A percentile compares a stretch with the other conserved stretches of the same genome.
phyloP scores from a whole-genome alignment of 2,888 invertebrate genomes.

The Cantharis nigra region DNA sequence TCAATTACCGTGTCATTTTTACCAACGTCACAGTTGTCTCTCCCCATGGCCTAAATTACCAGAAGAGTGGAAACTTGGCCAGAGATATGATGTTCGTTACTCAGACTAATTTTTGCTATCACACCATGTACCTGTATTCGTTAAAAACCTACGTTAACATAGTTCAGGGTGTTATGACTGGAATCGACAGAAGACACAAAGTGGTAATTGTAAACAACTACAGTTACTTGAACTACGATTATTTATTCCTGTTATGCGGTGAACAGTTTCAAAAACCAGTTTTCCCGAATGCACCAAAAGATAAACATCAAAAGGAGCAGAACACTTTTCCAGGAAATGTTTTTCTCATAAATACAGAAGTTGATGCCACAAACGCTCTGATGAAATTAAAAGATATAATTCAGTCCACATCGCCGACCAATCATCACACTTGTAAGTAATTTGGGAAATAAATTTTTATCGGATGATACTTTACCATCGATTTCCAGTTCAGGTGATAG shows the following conservation, averaged over 20 bases:
- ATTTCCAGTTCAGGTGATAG: slow-evolving; percentile 58
- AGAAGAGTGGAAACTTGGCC: slow-evolving; percentile 46
- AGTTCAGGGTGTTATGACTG: slow-evolving; percentile 62
- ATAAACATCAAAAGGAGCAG: slow-evolving; percentile 42
- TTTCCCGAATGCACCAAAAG: slow-evolving; percentile 47
- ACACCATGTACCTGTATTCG: slow-evolving; percentile 60
- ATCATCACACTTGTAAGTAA: not conserved
- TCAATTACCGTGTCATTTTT: slow-evolving; percentile 60
- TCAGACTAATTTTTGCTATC: slow-evolving; percentile 60
- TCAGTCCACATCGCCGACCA: not conserved
- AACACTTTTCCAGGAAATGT: slow-evolving; percentile 62
- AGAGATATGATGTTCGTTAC: slow-evolving; percentile 60
- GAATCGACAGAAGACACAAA: slow-evolving; percentile 58
- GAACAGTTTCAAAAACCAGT: slow-evolving; percentile 63
- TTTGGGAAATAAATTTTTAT: not conserved
- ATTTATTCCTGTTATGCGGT: slow-evolving; percentile 62
- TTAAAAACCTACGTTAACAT: slow-evolving; percentile 69
- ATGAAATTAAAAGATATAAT: slow-evolving; percentile 47
- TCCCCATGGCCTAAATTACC: slow-evolving; percentile 61
- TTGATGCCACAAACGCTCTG: slow-evolving; percentile 60
- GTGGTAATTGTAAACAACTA: slow-evolving; percentile 59
- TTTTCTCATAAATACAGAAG: slow-evolving; percentile 63
- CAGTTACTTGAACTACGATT: slow-evolving; percentile 58
- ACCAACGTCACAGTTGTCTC: slow-evolving; percentile 73
- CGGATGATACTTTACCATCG: not conserved